phyloP scores from a whole-genome alignment of 2,113 vertebrate genomes.

The Takifugu bimaculatus region DNA sequence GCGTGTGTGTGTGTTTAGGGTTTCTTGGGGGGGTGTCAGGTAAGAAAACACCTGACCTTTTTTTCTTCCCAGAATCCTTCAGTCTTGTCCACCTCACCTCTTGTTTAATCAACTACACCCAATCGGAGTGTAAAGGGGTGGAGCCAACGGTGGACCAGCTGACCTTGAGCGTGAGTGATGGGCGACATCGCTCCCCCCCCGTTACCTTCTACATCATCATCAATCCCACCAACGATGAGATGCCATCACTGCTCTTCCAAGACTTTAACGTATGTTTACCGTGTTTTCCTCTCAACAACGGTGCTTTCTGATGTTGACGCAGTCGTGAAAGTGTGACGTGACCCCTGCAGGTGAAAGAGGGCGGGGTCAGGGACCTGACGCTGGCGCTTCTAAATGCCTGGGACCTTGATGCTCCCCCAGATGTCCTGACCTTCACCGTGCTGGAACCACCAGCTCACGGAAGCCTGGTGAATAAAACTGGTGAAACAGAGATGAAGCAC shows the following conservation, averaged over 20 bases:
- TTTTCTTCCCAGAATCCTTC: slow-evolving; percentile 63
- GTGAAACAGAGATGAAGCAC: slow-evolving; percentile 30
- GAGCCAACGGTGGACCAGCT: slow-evolving; percentile 65
- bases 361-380: slow-evolving; percentile 47
- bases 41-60: neutral
- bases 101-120: slow-evolving; percentile 68
- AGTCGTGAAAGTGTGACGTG: neutral
- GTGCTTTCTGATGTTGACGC: neutral
- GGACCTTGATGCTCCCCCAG: slow-evolving; percentile 57
- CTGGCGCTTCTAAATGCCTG: slow-evolving; percentile 47
- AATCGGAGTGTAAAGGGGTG: slow-evolving; percentile 52
- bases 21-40: neutral
- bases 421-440: slow-evolving; percentile 56
- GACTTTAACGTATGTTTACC: slow-evolving; percentile 64
- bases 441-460: slow-evolving; percentile 50
- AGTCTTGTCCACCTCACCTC: slow-evolving; percentile 66
- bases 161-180: slow-evolving; percentile 69
- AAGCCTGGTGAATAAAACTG: slow-evolving; percentile 49
- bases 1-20: slow-evolving; percentile 3
- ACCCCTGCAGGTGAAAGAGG: slow-evolving; percentile 62
- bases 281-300: too few species aligned
- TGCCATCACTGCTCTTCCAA: slow-evolving; percentile 56
- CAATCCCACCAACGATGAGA: slow-evolving; percentile 73
- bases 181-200: slow-evolving; percentile 65
- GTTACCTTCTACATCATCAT: slow-evolving; percentile 71